Evolutionary conservation across 2,113 vertebrate species (phyloP), one percentile per base, ranked within the genome.

Genomic region (Oreocharis arfaki): DNA sequence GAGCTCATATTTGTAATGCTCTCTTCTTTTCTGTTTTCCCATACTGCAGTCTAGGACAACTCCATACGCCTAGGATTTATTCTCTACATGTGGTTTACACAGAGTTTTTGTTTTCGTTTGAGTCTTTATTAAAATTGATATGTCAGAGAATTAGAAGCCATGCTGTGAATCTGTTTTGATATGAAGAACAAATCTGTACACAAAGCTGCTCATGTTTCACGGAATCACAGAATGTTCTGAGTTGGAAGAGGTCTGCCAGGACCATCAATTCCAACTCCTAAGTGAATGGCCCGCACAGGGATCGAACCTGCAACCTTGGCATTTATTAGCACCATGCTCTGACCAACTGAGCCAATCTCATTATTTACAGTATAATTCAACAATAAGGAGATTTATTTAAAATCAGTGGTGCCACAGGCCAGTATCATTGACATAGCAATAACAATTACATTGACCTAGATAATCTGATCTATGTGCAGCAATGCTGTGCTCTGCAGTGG

Each of bases 361-460:
- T 47, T 18, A n/a, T 83, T 74, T 82, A 19, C 76, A 76, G 35
- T 42, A 35, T 33, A 87, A 88, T 83, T 90, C 95, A 96, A 78
- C 30, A 59, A 71, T 68, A 60, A 60, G 49, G 77, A 84, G 42
- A 80, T 91, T 46, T 87, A 84, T 93, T 95, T 95, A 47, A 90
- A 93, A 94, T 83, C 57, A 53, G 0, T 77, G 44, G 33, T 80
- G 69, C 65, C 89, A 77, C 46, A 79, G 82, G 73, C 69, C 89
- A 77, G 46, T 85, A 87, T 52, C 96, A 92, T 76, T 13, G 50
- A 64, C 80, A 57, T 57, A 92, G 65, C 50, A 92, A 93, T 90
- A 93, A 89, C 80, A 82, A 83, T 93, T 87, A 70, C 93, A 92
- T 70, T 87, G 85, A 90, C 85, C 79, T 56, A 84, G 65, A 55